Evolutionary conservation across 2,888 invertebrate species (phyloP).

Genomic region (Harpalus rubripes): DNA sequence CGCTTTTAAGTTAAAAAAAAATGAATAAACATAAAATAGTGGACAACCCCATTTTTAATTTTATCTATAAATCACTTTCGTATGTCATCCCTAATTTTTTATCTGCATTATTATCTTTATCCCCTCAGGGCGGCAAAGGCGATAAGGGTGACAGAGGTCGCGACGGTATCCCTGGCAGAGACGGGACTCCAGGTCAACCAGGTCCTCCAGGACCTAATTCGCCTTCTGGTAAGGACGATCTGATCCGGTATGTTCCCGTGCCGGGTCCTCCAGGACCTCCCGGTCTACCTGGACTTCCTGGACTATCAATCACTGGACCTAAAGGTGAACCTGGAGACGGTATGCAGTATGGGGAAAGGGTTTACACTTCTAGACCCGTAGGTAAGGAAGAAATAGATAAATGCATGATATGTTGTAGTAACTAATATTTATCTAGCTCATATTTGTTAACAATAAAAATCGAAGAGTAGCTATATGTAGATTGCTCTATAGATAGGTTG

Average conservation of each 20-base stretch:
- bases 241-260: constrained; percentile 82
- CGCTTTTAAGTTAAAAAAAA: too few species aligned
- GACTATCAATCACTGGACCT: constrained; percentile 86
- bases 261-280: constrained; percentile 84
- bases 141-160: constrained; percentile 80
- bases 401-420: neutral
- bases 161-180: constrained; percentile 82
- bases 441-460: too few species aligned
- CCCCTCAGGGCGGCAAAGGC: constrained; percentile 81
- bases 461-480: too few species aligned
- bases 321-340: constrained; percentile 89
- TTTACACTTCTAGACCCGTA: constrained; percentile 42
- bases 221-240: constrained; percentile 71
- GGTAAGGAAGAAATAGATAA: neutral
- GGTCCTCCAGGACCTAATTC: constrained; percentile 71
- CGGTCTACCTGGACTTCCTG: constrained; percentile 86
- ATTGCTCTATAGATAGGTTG: too few species aligned
- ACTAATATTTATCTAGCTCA: too few species aligned
- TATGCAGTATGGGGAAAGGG: constrained; percentile 81
- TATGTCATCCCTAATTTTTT: too few species aligned
- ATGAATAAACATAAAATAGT: too few species aligned
- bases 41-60: too few species aligned
- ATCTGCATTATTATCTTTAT: neutral
- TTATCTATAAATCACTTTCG: too few species aligned
- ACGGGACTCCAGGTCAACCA: constrained; percentile 81